A percentile compares a stretch with the other conserved stretches of the same genome.
Conservation (phyloP, 2,113 vertebrate species). For the Burhinus bistriatus region DNA sequence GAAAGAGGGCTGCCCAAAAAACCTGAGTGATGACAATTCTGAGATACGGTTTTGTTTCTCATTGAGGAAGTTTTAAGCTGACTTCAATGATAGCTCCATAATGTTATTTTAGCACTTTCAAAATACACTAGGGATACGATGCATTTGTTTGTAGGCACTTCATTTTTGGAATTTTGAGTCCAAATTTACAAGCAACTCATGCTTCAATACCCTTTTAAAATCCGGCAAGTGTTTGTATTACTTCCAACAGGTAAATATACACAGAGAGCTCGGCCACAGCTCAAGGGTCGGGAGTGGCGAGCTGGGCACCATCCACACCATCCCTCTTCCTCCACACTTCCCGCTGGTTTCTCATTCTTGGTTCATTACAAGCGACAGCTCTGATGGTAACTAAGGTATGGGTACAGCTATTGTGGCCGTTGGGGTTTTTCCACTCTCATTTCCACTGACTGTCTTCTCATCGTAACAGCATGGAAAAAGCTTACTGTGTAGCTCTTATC, state of each 20-base stretch:
- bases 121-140: background rate
- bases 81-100: background rate
- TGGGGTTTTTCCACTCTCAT: background rate
- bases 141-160: background rate
- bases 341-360: background rate
- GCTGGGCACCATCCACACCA: background rate
- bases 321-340: background rate
- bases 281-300: background rate
- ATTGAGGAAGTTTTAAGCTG: background rate
- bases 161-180: background rate
- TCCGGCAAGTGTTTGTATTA: background rate
- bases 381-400: background rate
- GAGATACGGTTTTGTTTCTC: background rate
- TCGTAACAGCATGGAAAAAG: background rate
- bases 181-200: background rate
- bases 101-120: background rate
- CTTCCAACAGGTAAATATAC: background rate
- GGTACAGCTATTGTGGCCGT: background rate
- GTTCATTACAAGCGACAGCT: background rate
- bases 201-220: background rate
- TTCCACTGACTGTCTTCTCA: background rate
- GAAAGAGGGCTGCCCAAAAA: background rate
- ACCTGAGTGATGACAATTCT: accelerated
- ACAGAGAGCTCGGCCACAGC: background rate
- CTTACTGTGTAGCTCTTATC: background rate